Base-by-base conservation (phyloP, 2,888 invertebrate species). In the Melanotus villosus region DNA sequence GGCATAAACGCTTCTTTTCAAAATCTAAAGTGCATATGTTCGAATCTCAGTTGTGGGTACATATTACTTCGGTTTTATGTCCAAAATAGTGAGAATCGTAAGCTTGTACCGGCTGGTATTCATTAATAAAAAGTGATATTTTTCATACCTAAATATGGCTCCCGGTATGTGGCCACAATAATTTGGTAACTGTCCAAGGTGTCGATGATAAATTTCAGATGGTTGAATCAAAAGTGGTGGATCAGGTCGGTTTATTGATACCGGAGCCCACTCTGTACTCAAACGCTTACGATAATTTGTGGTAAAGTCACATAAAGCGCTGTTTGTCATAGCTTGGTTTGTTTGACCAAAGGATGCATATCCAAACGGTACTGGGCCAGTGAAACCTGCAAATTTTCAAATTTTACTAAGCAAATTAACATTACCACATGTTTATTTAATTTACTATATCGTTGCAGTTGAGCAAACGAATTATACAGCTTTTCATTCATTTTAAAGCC, bases 121-220 rank as follows among this genome's bases (percentile, higher is more conserved):
- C n/a, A n/a, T n/a, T n/a, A n/a, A n/a, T n/a, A n/a, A n/a, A n/a
- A n/a, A n/a, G n/a, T n/a, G n/a, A n/a, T n/a, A n/a, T n/a, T 50
- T 23, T 14, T 34, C 16, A 18, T 69, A 91, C 91, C 92, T 90
- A 84, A 91, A 93, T 76, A 87, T 85, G 65, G 87, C 88, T 14
- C 94, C 94, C 0, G 93, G 94, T 59, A 94, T 91, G 79, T 94
- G 93, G 0, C 93, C 94, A 1, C 89, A 88, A 83, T 94, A 94
- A 83, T 90, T 92, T 0, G 94, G 93, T 74, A 93, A 81, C 86
- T 93, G 89, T 3, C 93, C 93, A 34, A 91, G 88, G 75, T 92
- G 90, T 70, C 90, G 90, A 80, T 91, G 92, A 80, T 94, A 94
- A 71, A 94, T 89, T 80, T 91, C 89, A 9, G 90, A 81, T 1